These are phyloP conservation scores for Struthidea cinerea DNA, from an alignment of 2,113 vertebrate genomes.

Conservation along the genomic window DNA sequence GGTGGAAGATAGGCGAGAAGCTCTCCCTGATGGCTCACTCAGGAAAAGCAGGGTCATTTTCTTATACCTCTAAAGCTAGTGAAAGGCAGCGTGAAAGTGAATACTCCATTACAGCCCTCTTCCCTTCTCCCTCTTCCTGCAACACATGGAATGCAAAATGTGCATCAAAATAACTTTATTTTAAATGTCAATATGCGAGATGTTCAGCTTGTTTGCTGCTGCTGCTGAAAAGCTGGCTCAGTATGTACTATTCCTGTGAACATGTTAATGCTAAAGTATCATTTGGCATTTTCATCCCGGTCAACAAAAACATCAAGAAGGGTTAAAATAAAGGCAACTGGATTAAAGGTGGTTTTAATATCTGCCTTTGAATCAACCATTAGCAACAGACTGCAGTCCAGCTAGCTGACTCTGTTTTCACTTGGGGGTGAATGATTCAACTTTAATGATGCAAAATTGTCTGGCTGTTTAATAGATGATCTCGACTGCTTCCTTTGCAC, in stretches of 20 bases:
- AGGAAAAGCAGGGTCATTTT: background rate
- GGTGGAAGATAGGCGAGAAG: background rate
- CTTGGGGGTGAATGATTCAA: background rate
- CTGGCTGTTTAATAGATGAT: background rate
- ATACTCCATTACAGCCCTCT: background rate
- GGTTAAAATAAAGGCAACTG: background rate
- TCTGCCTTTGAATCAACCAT: background rate
- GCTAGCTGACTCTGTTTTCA: background rate
- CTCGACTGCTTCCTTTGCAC: background rate
- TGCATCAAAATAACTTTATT: background rate
- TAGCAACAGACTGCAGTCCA: background rate
- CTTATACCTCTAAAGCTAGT: background rate
- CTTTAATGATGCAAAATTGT: background rate
- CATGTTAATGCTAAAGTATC: background rate
- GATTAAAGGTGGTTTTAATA: background rate
- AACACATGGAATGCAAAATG: background rate
- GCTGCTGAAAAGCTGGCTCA: background rate
- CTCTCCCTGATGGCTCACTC: background rate
- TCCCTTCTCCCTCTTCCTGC: background rate
- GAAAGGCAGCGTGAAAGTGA: background rate
- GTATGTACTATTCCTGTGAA: background rate
- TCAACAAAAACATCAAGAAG: background rate
- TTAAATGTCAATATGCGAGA: background rate
- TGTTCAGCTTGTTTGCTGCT: background rate
- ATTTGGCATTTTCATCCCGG: background rate